Conservation (phyloP, 2,797 vertebrate genomes). For the Rhinoraja longicauda region DNA sequence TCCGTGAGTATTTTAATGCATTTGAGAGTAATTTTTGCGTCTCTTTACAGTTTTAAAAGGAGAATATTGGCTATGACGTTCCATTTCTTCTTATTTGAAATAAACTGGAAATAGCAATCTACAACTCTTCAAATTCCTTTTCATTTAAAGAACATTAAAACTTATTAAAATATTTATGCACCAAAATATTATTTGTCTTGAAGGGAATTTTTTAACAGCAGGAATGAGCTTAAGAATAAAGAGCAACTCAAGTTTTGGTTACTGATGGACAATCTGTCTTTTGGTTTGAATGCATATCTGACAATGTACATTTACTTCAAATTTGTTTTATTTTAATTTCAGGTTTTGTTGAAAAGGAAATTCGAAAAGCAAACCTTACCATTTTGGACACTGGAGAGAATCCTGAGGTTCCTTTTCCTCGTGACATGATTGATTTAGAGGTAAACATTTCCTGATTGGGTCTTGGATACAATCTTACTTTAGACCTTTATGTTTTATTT, state of each 20-base stretch:
- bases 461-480: too few species aligned
- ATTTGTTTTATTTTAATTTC: conserved; percentile 17
- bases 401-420: conserved; percentile 90
- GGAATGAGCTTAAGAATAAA: not conserved
- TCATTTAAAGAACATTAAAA: not conserved
- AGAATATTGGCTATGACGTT: not conserved
- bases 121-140: not conserved
- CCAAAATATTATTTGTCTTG: not conserved
- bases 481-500: not conserved
- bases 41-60: not conserved
- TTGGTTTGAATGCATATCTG: not conserved
- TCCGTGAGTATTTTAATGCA: conserved; percentile 65
- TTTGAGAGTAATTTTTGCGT: too few species aligned
- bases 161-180: not conserved
- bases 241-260: not conserved
- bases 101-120: not conserved
- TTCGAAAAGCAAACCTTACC: conserved; percentile 85
- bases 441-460: conserved; percentile 53
- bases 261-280: conserved; percentile 34
- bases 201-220: not conserved
- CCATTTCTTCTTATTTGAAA: not conserved
- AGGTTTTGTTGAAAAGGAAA: conserved; percentile 99
- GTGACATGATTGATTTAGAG: conserved; percentile 98
- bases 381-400: conserved; percentile 91
- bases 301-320: not conserved